Conservation (phyloP, 2,888 invertebrate species). For the Eueremaeus valkanovi region DNA sequence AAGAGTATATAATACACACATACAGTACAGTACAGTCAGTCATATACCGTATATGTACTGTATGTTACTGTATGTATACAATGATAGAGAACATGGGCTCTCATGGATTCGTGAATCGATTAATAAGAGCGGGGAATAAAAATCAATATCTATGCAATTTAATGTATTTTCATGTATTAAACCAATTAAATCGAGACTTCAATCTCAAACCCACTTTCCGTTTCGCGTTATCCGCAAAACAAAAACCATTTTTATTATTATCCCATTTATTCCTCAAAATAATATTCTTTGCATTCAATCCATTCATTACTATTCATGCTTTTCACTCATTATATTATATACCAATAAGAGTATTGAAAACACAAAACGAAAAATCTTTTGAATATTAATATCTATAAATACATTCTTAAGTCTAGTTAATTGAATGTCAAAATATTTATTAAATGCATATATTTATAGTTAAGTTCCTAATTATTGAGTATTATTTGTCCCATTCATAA, state of each 20-base stretch:
- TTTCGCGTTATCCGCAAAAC: not conserved
- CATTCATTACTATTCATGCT: not conserved
- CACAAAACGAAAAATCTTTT: no score
- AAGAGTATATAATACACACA: not conserved
- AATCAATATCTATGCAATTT: constrained; percentile 22
- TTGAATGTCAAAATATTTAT: no score
- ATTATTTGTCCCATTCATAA: no score
- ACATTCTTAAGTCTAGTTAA: not conserved
- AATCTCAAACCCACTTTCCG: not conserved
- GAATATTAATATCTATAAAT: not conserved
- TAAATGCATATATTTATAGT: no score
- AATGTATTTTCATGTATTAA: not conserved
- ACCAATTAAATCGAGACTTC: constrained; percentile 1
- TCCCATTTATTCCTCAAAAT: not conserved
- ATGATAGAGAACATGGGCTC: not conserved
- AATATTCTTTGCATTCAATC: no score
- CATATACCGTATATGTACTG: not conserved
- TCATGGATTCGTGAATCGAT: not conserved
- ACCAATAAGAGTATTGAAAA: not conserved
- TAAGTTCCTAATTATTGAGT: no score
- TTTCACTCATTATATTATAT: not conserved
- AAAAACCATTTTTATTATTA: not conserved
- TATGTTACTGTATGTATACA: no score
- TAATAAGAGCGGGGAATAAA: not conserved
- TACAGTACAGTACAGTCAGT: not conserved